Conservation (phyloP, 2,797 vertebrate species). For the Sternarchorhynchus goeldii region DNA sequence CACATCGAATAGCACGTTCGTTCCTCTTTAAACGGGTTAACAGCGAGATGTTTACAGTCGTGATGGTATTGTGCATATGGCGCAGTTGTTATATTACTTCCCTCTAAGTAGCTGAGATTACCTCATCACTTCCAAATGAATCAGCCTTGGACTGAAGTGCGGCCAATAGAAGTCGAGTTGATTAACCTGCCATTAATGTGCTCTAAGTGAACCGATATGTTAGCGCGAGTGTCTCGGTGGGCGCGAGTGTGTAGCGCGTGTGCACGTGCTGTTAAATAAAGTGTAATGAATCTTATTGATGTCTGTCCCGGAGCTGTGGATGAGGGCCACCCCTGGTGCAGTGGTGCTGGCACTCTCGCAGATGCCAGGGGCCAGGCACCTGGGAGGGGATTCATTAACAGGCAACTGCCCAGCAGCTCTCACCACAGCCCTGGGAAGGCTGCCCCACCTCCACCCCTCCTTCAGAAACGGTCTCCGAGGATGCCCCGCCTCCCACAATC, state of each 20-base stretch:
- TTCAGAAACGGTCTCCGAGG: constrained; percentile 38
- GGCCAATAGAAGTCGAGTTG: constrained; percentile 42
- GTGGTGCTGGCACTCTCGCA: constrained; percentile 70
- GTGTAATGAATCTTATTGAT: constrained; percentile 73
- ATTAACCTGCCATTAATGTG: constrained; percentile 52
- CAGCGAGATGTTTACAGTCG: constrained; percentile 11
- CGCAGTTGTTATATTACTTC: constrained; percentile 66
- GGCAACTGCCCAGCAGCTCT: constrained; percentile 81
- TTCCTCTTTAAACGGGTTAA: neutral
- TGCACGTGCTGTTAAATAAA: constrained; percentile 71
- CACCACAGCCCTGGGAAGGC: constrained; percentile 69
- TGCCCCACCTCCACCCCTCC: constrained; percentile 62
- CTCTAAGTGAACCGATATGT: constrained; percentile 49
- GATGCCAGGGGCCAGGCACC: constrained; percentile 73
- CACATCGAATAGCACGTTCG: neutral
- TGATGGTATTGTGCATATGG: constrained; percentile 6
- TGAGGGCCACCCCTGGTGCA: constrained; percentile 61
- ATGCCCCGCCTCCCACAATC: neutral
- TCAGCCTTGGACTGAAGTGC: constrained; percentile 65
- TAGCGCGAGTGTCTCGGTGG: constrained; percentile 46
- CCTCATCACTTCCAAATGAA: constrained; percentile 64
- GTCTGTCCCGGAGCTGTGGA: constrained; percentile 71
- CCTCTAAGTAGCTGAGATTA: constrained; percentile 28
- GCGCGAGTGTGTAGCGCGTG: constrained; percentile 59
- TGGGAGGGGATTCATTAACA: constrained; percentile 81